Evolutionary conservation across 2,888 invertebrate genomes (phyloP), one percentile per base, ranked within the genome.

Genomic region (Nemurella pictetii): DNA sequence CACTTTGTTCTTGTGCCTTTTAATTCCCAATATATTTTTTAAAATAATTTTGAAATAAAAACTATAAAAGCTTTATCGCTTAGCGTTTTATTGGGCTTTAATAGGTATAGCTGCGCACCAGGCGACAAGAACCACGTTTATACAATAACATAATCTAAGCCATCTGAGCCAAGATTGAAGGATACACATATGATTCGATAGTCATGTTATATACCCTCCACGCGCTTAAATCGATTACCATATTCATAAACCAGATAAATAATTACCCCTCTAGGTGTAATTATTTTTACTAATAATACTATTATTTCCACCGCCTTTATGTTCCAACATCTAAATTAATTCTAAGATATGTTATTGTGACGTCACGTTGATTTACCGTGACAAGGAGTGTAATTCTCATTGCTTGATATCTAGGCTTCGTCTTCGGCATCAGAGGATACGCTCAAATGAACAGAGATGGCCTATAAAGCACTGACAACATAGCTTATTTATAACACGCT

Each of bases 351-450:
- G 9, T 75, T 27, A 75, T 75, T 75, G 75, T 75, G 75, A 75
- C 75, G 75, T 75, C 75, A 75, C 15, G 3, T 26, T 75, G 75
- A 75, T 75, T 75, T 75, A 75, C 75, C 75, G 75, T 75, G 75
- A 75, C 75, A 9, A 75, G 26, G 75, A 27, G 5, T 7, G 73
- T 32, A 32, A 32, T 32, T 32, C 20, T n/a, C n/a, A n/a, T n/a
- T n/a, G n/a, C n/a, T 55, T 55, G 15, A 55, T 55, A 55, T 55
- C 55, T 55, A 2, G 20, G 55, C 15, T 20, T 12, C 20, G 20
- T 12, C 15, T 20, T 12, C 20, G 12, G 55, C 15, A 2, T 55
- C 55, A 12, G 55, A 55, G 55, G 55, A 55, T 55, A 55, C 55
- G 55, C 55, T 55, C 20, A 55, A 55, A 55, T 55, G 55, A 55